A percentile compares a stretch with the other conserved stretches of the same genome.
phyloP scores from a whole-genome alignment of 1,140 invertebrate genomes.

The Zophobas atratus region DNA sequence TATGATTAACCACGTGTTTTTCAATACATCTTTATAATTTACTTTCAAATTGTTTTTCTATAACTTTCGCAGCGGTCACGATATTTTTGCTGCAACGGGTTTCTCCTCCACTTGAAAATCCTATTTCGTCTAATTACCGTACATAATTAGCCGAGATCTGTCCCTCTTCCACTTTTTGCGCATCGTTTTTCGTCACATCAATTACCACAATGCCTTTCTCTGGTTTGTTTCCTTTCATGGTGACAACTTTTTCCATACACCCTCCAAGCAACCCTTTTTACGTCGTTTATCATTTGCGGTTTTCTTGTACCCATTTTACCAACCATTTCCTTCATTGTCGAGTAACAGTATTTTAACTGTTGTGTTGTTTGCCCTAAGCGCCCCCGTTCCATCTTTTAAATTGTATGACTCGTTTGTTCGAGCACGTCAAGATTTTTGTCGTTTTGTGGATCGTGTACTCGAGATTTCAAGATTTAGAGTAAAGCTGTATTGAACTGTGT shows the following conservation, averaged over 20 bases:
- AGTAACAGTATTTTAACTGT: conserved; percentile 6
- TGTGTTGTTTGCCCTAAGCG: neutral
- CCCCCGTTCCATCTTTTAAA: neutral
- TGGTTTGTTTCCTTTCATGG: neutral
- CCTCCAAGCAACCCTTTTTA: neutral
- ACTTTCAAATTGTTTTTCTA: no score
- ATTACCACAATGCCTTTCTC: neutral
- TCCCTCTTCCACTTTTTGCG: neutral
- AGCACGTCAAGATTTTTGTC: neutral
- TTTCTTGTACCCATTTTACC: neutral
- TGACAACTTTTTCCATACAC: neutral
- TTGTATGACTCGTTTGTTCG: neutral
- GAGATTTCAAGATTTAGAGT: no score
- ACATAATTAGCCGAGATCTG: neutral
- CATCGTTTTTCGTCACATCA: conserved; percentile 1
- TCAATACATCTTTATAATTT: no score
- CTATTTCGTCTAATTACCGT: no score
- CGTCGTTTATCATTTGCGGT: conserved; percentile 5
- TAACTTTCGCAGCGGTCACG: no score
- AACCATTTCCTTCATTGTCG: conserved; percentile 15
- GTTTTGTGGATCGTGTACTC: neutral
- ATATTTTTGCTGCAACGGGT: no score
- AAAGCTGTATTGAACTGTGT: no score
- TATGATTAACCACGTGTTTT: no score
- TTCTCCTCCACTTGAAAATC: no score